These are phyloP conservation scores for Xestia ashworthii DNA, from an alignment of 2,888 invertebrate species.

Conservation along the genomic window DNA sequence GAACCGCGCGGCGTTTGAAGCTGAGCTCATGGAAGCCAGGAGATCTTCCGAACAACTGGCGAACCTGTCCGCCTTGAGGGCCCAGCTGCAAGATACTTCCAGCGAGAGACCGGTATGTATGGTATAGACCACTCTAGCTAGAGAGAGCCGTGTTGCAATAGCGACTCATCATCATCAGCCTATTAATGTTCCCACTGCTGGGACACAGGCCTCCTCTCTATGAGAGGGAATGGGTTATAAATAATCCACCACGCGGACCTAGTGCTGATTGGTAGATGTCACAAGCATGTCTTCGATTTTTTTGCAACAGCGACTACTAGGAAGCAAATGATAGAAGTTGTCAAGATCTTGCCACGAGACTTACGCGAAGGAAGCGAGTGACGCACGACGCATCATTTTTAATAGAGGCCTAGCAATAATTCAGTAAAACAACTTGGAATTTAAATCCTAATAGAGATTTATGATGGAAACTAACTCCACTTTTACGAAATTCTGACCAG, in stretches of 20 bases:
- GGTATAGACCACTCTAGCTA: background rate
- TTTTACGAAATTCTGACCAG: background rate
- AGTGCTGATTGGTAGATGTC: too few species aligned
- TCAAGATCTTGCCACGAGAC: background rate
- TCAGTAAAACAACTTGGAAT: background rate
- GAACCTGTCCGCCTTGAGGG: constrained; percentile 78
- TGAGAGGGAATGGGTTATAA: too few species aligned
- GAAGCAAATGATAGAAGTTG: background rate
- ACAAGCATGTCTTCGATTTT: too few species aligned
- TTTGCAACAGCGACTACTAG: background rate
- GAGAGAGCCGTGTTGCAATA: background rate
- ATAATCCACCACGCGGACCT: too few species aligned
- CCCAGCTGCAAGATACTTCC: constrained; percentile 78
- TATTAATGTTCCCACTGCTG: too few species aligned
- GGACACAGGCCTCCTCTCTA: too few species aligned
- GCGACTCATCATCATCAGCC: too few species aligned
- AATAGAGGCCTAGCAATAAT: background rate
- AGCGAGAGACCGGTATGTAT: constrained; percentile 79
- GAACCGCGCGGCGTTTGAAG: constrained; percentile 79
- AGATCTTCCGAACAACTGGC: constrained; percentile 82
- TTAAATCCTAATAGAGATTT: background rate
- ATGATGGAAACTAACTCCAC: background rate
- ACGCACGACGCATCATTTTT: background rate
- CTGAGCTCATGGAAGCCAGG: constrained; percentile 81
- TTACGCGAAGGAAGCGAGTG: background rate